Conservation (phyloP, 2,797 vertebrate genomes). For the Hapalemur alaotrensis region DNA sequence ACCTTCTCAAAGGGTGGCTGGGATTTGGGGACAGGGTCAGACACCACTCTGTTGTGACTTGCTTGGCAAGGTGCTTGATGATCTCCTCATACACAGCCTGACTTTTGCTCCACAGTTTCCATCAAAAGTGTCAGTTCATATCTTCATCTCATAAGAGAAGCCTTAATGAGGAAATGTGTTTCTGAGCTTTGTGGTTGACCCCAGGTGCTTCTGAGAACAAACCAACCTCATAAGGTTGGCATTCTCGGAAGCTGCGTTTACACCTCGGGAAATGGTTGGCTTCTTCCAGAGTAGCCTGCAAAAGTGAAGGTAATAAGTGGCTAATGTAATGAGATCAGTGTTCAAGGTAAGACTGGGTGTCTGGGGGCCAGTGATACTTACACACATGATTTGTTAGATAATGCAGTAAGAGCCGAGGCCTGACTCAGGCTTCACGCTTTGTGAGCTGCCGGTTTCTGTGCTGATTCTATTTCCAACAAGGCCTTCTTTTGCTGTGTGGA, state of each 20-base stretch:
- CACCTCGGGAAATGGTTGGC: neutral
- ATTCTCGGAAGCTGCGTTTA: neutral
- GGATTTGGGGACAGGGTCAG: neutral
- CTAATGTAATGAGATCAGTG: neutral
- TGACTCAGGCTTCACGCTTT: neutral
- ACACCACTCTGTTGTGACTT: neutral
- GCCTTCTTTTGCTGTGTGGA: neutral
- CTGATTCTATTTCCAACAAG: neutral
- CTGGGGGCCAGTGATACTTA: neutral
- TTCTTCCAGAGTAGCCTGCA: slow-evolving; percentile 10
- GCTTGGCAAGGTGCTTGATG: neutral
- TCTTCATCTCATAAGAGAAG: neutral
- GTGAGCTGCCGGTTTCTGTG: neutral
- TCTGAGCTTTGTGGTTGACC: neutral
- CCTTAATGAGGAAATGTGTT: neutral
- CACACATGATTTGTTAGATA: neutral
- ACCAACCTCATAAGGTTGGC: neutral
- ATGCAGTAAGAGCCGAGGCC: neutral
- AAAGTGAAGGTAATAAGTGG: neutral
- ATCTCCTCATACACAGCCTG: neutral
- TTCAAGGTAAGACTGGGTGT: neutral
- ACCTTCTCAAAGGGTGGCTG: neutral
- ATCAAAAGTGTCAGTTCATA: neutral
- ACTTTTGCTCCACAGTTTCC: neutral
- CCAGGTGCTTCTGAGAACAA: neutral